These are phyloP conservation scores for Neolamprologus sp. DNA, from an alignment of 2,113 vertebrate genomes.

Conservation along the genomic window DNA sequence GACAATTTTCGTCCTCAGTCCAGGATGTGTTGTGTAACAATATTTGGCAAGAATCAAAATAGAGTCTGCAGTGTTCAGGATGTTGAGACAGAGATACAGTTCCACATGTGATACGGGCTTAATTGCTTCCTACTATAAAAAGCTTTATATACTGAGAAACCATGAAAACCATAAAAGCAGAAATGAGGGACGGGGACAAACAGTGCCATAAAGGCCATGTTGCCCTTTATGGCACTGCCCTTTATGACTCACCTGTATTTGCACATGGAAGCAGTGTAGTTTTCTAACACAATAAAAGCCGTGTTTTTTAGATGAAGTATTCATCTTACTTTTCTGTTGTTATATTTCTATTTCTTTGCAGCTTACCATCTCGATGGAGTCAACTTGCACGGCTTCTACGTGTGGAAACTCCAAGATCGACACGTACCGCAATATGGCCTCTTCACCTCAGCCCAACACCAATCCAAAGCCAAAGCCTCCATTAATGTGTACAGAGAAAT, in stretches of 20 bases:
- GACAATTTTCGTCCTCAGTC: background rate
- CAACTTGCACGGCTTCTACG: conserved; percentile 86
- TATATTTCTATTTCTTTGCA: conserved; percentile 42
- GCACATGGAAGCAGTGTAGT: background rate
- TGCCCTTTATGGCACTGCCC: background rate
- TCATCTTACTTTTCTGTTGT: background rate
- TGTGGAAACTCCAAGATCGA: conserved; percentile 84
- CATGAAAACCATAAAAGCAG: conserved; percentile 46
- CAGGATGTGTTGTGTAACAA: background rate
- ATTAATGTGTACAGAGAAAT: conserved; percentile 76
- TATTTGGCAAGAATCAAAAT: background rate
- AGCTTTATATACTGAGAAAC: conserved; percentile 6
- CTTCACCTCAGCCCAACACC: conserved; percentile 74
- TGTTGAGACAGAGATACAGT: background rate
- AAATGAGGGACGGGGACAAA: background rate
- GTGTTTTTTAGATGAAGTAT: background rate
- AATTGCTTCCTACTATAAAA: conserved; percentile 28
- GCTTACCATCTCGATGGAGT: conserved; percentile 81
- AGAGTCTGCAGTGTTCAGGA: background rate
- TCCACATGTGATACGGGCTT: background rate
- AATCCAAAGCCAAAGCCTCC: conserved; percentile 82
- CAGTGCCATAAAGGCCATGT: background rate
- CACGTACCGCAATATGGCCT: conserved; percentile 80
- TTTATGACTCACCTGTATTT: background rate
- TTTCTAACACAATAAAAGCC: background rate